phyloP scores from a whole-genome alignment of 1,140 invertebrate genomes.

The Chlorops oryzae region DNA sequence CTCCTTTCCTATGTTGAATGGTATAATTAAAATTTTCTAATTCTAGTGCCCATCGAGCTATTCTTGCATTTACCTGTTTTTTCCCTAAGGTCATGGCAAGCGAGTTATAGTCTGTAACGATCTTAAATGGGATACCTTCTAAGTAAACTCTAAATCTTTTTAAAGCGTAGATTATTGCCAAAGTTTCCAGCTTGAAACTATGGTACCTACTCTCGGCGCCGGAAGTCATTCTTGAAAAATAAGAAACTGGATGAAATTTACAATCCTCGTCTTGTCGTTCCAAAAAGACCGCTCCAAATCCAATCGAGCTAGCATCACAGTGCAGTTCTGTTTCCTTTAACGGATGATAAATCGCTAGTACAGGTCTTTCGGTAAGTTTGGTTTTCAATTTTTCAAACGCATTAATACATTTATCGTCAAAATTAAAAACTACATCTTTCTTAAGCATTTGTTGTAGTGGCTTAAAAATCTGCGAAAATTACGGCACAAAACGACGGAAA shows the following conservation, averaged over 20 bases:
- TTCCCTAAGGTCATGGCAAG: neutral
- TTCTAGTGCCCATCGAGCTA: conserved; percentile 5
- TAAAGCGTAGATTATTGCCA: no score
- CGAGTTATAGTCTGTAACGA: conserved; percentile 3
- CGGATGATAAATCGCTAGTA: neutral
- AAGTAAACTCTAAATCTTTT: no score
- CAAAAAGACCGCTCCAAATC: neutral
- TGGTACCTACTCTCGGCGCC: no score
- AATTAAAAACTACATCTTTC: neutral
- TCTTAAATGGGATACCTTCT: no score
- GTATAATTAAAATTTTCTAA: conserved; percentile 10
- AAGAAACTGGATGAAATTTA: conserved; percentile 1
- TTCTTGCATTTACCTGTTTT: conserved; percentile 4
- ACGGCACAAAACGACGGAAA: neutral
- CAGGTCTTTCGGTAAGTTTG: neutral
- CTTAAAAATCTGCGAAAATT: neutral
- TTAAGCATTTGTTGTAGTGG: neutral
- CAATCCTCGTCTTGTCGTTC: neutral
- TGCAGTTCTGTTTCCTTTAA: neutral
- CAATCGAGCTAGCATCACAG: neutral
- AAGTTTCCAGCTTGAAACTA: no score
- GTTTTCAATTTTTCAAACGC: neutral
- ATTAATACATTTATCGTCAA: neutral
- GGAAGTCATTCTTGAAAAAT: conserved; percentile 1
- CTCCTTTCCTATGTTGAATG: neutral